phyloP scores from a whole-genome alignment of 1,140 invertebrate genomes.

The Heliconius melpomene region DNA sequence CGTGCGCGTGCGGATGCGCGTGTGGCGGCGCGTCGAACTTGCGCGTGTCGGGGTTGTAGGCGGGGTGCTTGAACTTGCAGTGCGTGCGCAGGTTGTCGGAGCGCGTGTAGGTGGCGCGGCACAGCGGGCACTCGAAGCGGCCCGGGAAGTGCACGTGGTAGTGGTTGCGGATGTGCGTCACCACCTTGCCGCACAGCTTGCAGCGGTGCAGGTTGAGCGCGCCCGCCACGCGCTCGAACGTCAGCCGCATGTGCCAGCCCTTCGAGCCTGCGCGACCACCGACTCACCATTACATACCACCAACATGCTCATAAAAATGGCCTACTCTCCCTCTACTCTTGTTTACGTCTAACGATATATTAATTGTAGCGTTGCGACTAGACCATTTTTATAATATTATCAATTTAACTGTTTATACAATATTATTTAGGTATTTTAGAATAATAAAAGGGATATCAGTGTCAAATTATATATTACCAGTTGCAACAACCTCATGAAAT shows the following conservation, averaged over 20 bases:
- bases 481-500: constrained; percentile 21
- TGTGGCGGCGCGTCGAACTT: constrained; percentile 86
- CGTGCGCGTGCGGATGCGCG: constrained; percentile 42
- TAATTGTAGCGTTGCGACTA: constrained; percentile 18
- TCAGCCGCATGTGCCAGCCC: constrained; percentile 95
- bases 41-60: constrained; percentile 89
- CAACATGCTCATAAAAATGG: constrained; percentile 28
- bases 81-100: constrained; percentile 93
- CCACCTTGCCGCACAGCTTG: constrained; percentile 94
- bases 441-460: constrained; percentile 11
- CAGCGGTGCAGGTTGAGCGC: constrained; percentile 93
- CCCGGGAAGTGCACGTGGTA: constrained; percentile 95
- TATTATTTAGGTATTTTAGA: constrained; percentile 17
- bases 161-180: constrained; percentile 94
- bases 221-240: constrained; percentile 93
- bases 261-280: constrained; percentile 88
- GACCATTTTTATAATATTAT: constrained; percentile 33
- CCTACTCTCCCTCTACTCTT: constrained; percentile 18
- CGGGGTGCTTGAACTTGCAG: constrained; percentile 93
- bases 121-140: constrained; percentile 92
- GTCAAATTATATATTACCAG: constrained; percentile 20
- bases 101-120: constrained; percentile 92
- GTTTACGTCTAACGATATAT: not conserved
- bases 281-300: constrained; percentile 1
- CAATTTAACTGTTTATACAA: constrained; percentile 17